A percentile compares a stretch with the other conserved stretches of the same genome.
These are phyloP conservation scores for Drosophila guanche DNA, from an alignment of 1,140 invertebrate species.

Conservation along the genomic window DNA sequence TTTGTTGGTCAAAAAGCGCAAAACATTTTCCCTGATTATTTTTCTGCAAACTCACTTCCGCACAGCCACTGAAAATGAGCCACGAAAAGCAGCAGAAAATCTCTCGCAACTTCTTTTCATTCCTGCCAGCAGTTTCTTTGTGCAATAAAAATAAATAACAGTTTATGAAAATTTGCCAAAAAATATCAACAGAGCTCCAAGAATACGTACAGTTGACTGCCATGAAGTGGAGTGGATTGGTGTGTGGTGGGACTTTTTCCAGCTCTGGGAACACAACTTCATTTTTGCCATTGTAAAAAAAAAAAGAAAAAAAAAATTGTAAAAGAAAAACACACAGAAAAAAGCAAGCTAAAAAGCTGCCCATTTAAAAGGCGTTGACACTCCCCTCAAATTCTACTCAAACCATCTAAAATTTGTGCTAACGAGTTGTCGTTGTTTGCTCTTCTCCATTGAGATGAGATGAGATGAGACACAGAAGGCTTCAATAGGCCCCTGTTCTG, in stretches of 20 bases:
- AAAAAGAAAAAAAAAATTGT: not conserved
- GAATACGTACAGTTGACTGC: constrained; percentile 35
- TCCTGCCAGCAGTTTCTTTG: constrained; percentile 58
- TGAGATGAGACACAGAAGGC: constrained; percentile 14
- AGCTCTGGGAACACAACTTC: constrained; percentile 56
- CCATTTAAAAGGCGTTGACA: constrained; percentile 79
- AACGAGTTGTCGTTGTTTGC: constrained; percentile 74
- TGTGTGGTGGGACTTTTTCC: constrained; percentile 72
- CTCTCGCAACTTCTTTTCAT: constrained; percentile 58
- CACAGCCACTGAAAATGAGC: constrained; percentile 42
- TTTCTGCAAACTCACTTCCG: constrained; percentile 78
- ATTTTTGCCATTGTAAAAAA: constrained; percentile 51
- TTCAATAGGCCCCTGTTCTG: constrained; percentile 63
- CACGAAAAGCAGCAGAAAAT: constrained; percentile 67
- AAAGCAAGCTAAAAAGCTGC: constrained; percentile 48
- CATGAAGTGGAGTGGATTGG: constrained; percentile 33
- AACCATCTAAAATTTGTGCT: constrained; percentile 67
- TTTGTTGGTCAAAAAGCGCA: constrained; percentile 65
- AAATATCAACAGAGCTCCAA: constrained; percentile 59
- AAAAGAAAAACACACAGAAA: not conserved
- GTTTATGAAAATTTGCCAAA: constrained; percentile 83
- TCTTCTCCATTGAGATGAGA: constrained; percentile 33
- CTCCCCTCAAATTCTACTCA: constrained; percentile 14
- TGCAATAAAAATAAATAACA: constrained; percentile 80
- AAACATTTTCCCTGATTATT: constrained; percentile 63